A percentile compares a stretch with the other conserved stretches of the same genome.
Evolutionary conservation across 2,797 vertebrate species (phyloP).

Genomic region (Heteromormyrus szaboi): DNA sequence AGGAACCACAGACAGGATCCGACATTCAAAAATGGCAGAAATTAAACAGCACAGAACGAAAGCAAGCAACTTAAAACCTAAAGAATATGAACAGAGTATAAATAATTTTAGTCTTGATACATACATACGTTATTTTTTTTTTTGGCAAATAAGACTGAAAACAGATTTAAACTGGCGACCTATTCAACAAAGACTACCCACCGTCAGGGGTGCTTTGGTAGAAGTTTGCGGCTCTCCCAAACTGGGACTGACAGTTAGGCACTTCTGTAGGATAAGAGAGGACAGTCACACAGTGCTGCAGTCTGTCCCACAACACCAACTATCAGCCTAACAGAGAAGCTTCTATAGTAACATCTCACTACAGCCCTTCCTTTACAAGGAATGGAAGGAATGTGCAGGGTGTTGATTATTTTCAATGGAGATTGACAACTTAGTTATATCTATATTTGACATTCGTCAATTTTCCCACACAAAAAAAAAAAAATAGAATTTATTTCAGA

Average conservation of each 20-base stretch:
- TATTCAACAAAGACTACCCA: constrained; percentile 52
- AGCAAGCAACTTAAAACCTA: not conserved
- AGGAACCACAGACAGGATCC: not conserved
- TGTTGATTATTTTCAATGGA: not conserved
- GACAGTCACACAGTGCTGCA: not conserved
- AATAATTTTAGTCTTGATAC: not conserved
- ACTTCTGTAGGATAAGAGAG: constrained; percentile 76
- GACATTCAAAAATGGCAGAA: not conserved
- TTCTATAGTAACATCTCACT: not conserved
- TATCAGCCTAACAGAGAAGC: not conserved
- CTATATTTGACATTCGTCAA: not conserved
- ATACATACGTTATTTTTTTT: not conserved
- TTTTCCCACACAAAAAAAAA: not conserved
- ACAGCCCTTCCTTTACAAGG: not conserved
- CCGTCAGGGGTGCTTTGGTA: constrained; percentile 83
- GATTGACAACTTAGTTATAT: not conserved
- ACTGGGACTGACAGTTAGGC: constrained; percentile 93
- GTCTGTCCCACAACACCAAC: not conserved
- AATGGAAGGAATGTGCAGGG: not conserved
- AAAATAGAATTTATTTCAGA: not conserved
- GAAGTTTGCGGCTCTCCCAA: constrained; percentile 74
- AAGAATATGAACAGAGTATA: not conserved
- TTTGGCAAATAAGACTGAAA: not conserved
- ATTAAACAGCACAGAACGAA: not conserved
- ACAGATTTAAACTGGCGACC: not conserved